Evolutionary conservation across 2,797 vertebrate species (phyloP), one percentile per base, ranked within the genome.

Genomic region (Cirrhinus molitorella): DNA sequence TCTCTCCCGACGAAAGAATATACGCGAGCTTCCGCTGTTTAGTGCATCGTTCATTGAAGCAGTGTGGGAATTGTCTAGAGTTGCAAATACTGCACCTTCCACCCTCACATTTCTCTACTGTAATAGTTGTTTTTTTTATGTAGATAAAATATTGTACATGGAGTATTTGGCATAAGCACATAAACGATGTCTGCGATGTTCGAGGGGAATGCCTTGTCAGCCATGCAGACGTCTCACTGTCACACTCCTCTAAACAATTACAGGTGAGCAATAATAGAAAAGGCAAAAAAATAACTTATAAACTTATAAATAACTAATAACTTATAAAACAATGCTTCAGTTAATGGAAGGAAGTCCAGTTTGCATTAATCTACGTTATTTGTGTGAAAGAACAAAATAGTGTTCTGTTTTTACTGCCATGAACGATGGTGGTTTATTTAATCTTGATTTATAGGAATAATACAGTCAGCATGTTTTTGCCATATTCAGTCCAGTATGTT

Each of bases 151-250:
- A 72, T 57, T 87, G 63, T 93, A 72, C 11, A 94, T 93, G 92
- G 51, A 72, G 88, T 68, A 71, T 45, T 80, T 88, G 84, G 87
- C 68, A 89, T 76, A 88, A 89, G 79, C 86, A 91, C n/a, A n/a
- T 87, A 73, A 92, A 87, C 86, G 53, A 96, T 95, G 94, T 94
- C 94, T 83, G 93, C 92, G 88, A 91, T 94, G 86, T 94, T 95
- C 90, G 94, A 95, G 87, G 94, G 94, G 83, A 94, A 85, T 85
- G 88, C 91, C 57, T 86, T 94, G 85, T 92, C 94, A 89, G 92
- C 92, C 91, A 93, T 95, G 92, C 95, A 93, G 94, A 93, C 91
- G 89, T 90, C 94, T 51, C 94, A 94, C 89, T 90, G 85, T 88
- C 92, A 90, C 90, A 87, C 92, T 37, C 91, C 91, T 37, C 92